A percentile compares a stretch with the other conserved stretches of the same genome.
Conservation (phyloP, 2,113 vertebrate genomes). For the Eulacestoma nigropectus region DNA sequence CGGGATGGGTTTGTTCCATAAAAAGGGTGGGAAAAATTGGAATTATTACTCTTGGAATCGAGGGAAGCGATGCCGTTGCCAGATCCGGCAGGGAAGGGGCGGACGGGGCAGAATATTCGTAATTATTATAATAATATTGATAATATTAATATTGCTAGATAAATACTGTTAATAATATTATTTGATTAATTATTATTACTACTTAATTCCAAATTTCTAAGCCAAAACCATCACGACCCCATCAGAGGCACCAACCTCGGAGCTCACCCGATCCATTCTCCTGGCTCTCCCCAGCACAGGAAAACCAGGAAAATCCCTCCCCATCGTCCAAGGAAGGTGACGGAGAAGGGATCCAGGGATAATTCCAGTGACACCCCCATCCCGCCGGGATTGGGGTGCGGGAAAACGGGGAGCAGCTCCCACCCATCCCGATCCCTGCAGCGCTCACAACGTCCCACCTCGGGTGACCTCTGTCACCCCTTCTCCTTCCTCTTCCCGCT, state of each 20-base stretch:
- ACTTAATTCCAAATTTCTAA: accelerated
- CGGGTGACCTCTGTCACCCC: accelerated
- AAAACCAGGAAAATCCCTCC: neutral
- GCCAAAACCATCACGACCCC: accelerated
- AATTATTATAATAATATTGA: too few species aligned
- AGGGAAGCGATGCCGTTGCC: neutral
- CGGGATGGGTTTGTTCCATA: accelerated
- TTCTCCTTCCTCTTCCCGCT: neutral
- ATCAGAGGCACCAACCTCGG: accelerated
- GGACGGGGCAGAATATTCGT: accelerated
- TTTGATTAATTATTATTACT: accelerated
- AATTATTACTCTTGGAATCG: accelerated
- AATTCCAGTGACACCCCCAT: neutral
- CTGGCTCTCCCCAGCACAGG: accelerated
- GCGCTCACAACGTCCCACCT: accelerated
- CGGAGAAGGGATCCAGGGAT: too few species aligned
- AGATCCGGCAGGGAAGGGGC: accelerated
- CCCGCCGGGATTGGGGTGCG: accelerated
- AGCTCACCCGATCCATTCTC: accelerated
- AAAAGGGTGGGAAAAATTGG: neutral
- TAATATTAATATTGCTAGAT: accelerated
- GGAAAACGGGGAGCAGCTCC: neutral
- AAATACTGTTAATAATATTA: too few species aligned
- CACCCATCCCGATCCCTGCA: accelerated
- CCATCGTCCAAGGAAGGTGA: accelerated